Conservation (phyloP, 2,113 vertebrate species). For the Lophius piscatorius region DNA sequence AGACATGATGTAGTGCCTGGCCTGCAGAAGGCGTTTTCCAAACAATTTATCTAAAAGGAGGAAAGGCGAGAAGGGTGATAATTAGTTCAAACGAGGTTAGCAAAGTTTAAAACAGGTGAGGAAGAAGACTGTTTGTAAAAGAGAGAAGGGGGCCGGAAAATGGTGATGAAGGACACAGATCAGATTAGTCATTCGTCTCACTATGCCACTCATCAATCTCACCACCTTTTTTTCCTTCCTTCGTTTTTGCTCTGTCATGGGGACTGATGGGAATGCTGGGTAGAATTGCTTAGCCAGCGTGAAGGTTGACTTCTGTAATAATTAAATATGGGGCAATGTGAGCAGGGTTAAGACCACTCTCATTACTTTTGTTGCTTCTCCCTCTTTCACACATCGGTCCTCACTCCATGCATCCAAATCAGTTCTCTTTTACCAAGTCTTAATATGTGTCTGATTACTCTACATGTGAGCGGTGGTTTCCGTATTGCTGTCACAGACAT, state of each 20-base stretch:
- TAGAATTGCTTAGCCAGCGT: slow-evolving; percentile 15
- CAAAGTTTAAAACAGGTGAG: slow-evolving; percentile 1
- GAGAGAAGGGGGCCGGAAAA: background rate
- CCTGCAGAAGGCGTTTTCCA: slow-evolving; percentile 93
- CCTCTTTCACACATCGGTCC: slow-evolving; percentile 16
- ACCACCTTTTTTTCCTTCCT: background rate
- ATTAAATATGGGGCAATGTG: slow-evolving; percentile 24
- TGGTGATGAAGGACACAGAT: slow-evolving; percentile 24
- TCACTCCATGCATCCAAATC: background rate
- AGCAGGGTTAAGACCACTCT: slow-evolving; percentile 1
- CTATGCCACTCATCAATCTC: slow-evolving; percentile 5
- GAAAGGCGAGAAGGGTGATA: slow-evolving; percentile 4
- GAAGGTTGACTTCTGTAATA: slow-evolving; percentile 9
- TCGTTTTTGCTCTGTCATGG: slow-evolving; percentile 3
- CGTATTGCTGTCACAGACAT: too few species aligned
- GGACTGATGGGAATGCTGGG: slow-evolving; percentile 6
- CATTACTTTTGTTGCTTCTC: background rate
- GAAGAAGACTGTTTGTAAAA: background rate
- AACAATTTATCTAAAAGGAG: slow-evolving; percentile 90
- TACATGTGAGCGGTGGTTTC: too few species aligned
- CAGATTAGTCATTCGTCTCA: slow-evolving; percentile 24
- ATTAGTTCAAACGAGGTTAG: slow-evolving; percentile 6
- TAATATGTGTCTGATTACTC: slow-evolving; percentile 1
- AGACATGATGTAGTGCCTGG: slow-evolving; percentile 96
- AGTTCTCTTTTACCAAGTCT: slow-evolving; percentile 1